These are phyloP conservation scores for Melanotaenia maccullochi DNA, from an alignment of 2,797 vertebrate species.

Conservation along the genomic window DNA sequence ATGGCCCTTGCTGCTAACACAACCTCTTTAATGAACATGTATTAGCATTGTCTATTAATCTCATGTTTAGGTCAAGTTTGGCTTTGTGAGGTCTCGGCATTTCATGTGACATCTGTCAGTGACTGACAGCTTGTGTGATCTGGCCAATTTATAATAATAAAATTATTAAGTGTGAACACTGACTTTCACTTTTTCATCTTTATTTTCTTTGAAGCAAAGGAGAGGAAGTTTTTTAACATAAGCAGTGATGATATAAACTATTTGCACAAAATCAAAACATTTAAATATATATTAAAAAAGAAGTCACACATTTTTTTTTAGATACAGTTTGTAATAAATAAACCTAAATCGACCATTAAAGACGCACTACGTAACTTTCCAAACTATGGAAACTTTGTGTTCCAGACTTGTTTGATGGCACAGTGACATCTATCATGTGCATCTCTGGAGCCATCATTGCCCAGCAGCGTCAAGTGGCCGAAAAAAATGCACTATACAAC, in stretches of 20 bases:
- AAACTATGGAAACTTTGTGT: too few species aligned
- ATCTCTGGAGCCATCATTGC: too few species aligned
- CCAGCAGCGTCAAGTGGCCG: too few species aligned
- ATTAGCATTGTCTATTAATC: slow-evolving; percentile 20
- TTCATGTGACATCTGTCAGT: slow-evolving; percentile 28
- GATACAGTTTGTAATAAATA: background rate
- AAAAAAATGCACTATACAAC: too few species aligned
- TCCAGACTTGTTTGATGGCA: too few species aligned
- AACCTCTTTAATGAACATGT: slow-evolving; percentile 46
- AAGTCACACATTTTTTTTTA: background rate
- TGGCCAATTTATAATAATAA: slow-evolving; percentile 44
- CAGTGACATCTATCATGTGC: too few species aligned
- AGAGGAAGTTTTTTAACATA: background rate
- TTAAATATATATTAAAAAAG: too few species aligned
- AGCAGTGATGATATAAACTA: background rate
- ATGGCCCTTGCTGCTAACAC: slow-evolving; percentile 48
- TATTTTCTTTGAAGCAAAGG: background rate
- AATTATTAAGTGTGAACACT: slow-evolving; percentile 9
- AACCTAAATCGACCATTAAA: background rate
- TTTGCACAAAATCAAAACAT: background rate
- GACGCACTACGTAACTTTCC: too few species aligned
- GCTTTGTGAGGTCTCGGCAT: slow-evolving; percentile 28
- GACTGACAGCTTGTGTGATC: slow-evolving; percentile 43
- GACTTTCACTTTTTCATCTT: slow-evolving; percentile 1
- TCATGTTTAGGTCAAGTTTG: slow-evolving; percentile 24